Conservation (phyloP, 2,888 invertebrate species). For the Mesodorylaimus sp. region DNA sequence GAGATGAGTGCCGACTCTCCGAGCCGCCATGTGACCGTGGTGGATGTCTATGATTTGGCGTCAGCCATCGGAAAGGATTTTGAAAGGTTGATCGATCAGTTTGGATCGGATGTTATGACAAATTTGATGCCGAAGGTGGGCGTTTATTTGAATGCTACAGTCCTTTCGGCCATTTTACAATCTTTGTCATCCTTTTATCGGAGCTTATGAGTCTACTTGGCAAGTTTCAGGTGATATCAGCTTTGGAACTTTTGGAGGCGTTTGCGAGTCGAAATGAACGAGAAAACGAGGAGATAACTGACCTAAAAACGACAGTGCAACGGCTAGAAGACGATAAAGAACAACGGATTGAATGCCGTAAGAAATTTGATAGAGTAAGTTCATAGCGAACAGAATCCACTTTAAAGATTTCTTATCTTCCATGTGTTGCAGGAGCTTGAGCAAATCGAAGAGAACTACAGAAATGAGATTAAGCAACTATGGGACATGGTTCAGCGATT, state of each 20-base stretch:
- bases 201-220: neutral
- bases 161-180: no score
- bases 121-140: slow-evolving; percentile 76
- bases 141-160: no score
- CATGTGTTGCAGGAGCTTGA: slow-evolving; percentile 74
- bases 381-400: no score
- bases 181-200: neutral
- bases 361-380: slow-evolving; percentile 71
- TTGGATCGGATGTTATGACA: slow-evolving; percentile 72
- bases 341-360: slow-evolving; percentile 73
- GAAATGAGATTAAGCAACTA: slow-evolving; percentile 72
- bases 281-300: slow-evolving; percentile 61
- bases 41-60: slow-evolving; percentile 93
- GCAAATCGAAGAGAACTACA: slow-evolving; percentile 87
- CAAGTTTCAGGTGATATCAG: slow-evolving; percentile 31
- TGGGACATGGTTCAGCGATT: slow-evolving; percentile 60
- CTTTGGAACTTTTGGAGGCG: slow-evolving; percentile 36
- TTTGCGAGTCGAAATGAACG: slow-evolving; percentile 47
- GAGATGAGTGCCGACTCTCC: neutral
- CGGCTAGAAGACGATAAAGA: slow-evolving; percentile 81
- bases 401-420: no score
- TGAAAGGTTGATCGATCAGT: slow-evolving; percentile 76
- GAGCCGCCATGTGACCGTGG: slow-evolving; percentile 52
- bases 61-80: slow-evolving; percentile 95
- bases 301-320: slow-evolving; percentile 61